Evolutionary conservation across 2,113 vertebrate genomes (phyloP).

Genomic region (Passer domesticus): DNA sequence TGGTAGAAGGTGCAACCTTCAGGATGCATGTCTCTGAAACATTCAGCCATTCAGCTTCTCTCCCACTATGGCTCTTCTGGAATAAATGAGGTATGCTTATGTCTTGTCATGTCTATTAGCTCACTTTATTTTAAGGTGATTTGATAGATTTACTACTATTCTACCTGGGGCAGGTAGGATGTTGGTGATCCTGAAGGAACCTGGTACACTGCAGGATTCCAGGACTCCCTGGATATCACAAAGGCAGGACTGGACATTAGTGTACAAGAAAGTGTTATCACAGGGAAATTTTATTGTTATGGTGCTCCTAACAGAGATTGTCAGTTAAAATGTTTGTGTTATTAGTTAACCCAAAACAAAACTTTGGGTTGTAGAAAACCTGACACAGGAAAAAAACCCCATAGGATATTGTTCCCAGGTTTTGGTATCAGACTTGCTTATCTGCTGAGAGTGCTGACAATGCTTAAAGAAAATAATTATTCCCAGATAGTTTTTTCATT

Average conservation of each 20-base stretch:
- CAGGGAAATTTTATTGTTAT: background rate
- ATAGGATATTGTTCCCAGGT: background rate
- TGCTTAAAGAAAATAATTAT: background rate
- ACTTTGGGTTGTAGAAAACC: background rate
- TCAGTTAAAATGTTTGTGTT: background rate
- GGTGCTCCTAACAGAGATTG: background rate
- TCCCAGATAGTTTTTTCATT: background rate
- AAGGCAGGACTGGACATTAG: background rate
- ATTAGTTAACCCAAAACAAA: background rate
- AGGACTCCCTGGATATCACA: background rate
- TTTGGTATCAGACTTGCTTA: background rate
- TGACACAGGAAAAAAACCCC: background rate
- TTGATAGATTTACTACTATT: background rate
- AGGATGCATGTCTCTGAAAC: background rate
- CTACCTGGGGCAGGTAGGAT: background rate
- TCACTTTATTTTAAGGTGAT: background rate
- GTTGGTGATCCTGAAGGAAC: background rate
- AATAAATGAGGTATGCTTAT: background rate
- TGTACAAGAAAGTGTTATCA: accelerated
- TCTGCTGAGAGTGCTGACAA: background rate
- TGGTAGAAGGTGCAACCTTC: background rate
- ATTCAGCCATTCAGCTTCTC: background rate
- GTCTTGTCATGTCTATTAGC: background rate
- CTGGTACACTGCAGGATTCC: background rate
- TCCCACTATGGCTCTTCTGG: background rate